Conservation (phyloP, 1,140 invertebrate genomes). For the Scaptomyza graminum region DNA sequence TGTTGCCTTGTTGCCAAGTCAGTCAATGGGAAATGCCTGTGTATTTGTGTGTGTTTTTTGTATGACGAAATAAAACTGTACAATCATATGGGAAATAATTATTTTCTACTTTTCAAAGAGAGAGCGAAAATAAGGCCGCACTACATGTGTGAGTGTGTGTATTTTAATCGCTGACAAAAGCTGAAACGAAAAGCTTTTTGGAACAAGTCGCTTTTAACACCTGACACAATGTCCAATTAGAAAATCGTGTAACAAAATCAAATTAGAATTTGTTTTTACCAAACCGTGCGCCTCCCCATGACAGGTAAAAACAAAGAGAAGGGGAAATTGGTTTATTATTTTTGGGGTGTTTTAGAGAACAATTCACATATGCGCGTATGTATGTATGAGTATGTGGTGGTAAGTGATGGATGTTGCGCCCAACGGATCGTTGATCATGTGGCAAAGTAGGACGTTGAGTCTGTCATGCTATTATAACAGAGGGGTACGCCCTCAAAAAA, state of each 20-base stretch:
- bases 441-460: constrained; percentile 1
- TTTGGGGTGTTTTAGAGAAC: constrained; percentile 23
- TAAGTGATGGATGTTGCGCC: constrained; percentile 4
- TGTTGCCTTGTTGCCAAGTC: constrained; percentile 70
- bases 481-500: constrained; percentile 16
- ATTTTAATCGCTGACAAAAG: constrained; percentile 24
- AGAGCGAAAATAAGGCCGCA: constrained; percentile 8
- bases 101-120: constrained; percentile 2
- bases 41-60: neutral
- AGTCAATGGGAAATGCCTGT: constrained; percentile 28
- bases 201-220: constrained; percentile 18
- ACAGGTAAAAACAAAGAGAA: constrained; percentile 29
- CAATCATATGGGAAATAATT: constrained; percentile 21
- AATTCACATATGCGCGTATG: neutral
- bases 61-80: constrained; percentile 34
- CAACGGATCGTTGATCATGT: constrained; percentile 39
- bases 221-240: constrained; percentile 39
- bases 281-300: neutral
- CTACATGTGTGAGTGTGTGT: neutral
- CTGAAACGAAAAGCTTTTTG: constrained; percentile 20
- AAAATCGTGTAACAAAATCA: constrained; percentile 25
- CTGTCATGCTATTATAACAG: neutral
- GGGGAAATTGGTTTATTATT: neutral
- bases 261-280: constrained; percentile 26
- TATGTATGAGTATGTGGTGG: constrained; percentile 3